Conservation (phyloP, 2,888 invertebrate genomes). For the Zygothrica quintamaculata region DNA sequence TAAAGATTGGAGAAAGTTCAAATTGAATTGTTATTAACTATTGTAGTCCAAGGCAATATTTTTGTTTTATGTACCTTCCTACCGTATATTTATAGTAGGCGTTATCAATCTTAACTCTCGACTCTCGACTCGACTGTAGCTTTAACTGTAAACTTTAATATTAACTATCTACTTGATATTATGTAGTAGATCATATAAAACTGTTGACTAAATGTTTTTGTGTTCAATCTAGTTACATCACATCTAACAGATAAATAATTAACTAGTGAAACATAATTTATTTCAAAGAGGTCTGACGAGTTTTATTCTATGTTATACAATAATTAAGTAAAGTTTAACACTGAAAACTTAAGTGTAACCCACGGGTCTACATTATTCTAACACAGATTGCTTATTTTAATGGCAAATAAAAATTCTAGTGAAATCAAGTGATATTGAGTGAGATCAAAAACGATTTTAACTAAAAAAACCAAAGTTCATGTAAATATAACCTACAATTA, state of each 20-base stretch:
- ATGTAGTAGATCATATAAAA: constrained; percentile 59
- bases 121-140: constrained; percentile 73
- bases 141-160: constrained; percentile 46
- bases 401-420: constrained; percentile 70
- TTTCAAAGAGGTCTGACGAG: constrained; percentile 53
- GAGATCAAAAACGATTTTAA: constrained; percentile 84
- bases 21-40: constrained; percentile 75
- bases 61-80: constrained; percentile 66
- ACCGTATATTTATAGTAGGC: constrained; percentile 77
- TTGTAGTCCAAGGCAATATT: constrained; percentile 74
- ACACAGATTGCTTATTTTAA: constrained; percentile 50
- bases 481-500: constrained; percentile 26
- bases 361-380: constrained; percentile 62
- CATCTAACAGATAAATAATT: constrained; percentile 71
- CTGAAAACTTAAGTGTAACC: constrained; percentile 67
- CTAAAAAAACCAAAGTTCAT: constrained; percentile 51
- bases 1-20: constrained; percentile 60
- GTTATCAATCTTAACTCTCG: constrained; percentile 66
- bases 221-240: constrained; percentile 66
- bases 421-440: constrained; percentile 84
- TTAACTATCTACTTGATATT: constrained; percentile 39
- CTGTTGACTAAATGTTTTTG: constrained; percentile 76
- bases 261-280: constrained; percentile 66
- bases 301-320: constrained; percentile 22
- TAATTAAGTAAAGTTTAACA: constrained; percentile 52